Conservation (phyloP, 2,888 invertebrate species). For the Ceramica pisi region DNA sequence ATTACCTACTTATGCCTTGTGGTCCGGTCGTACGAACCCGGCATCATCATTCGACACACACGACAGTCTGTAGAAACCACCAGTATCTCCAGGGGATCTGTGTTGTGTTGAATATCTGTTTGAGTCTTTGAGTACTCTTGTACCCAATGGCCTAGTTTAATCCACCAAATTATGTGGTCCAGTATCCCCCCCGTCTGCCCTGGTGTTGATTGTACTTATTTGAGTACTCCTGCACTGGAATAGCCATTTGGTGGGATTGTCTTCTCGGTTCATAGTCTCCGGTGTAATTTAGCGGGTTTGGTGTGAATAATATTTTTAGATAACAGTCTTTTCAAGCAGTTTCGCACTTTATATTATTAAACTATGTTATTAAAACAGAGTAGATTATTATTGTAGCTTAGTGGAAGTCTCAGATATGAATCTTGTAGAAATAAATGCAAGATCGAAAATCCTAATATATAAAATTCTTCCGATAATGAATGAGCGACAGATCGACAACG, state of each 20-base stretch:
- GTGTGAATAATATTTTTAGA: background rate
- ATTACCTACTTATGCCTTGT: slow-evolving; percentile 70
- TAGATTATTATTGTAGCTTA: background rate
- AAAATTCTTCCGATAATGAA: no score
- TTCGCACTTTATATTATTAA: no score
- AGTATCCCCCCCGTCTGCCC: background rate
- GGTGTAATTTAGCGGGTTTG: background rate
- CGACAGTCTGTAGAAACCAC: slow-evolving; percentile 20
- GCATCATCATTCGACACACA: slow-evolving; percentile 53
- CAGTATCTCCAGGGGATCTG: background rate
- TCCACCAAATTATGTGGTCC: slow-evolving; percentile 4
- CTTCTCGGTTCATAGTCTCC: background rate
- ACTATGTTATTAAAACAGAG: no score
- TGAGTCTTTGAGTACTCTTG: slow-evolving; percentile 14
- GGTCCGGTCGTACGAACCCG: slow-evolving; percentile 29
- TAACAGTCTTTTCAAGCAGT: background rate
- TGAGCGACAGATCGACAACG: no score
- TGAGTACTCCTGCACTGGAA: background rate
- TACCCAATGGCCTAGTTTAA: slow-evolving; percentile 22
- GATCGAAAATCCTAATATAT: no score
- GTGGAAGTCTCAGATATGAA: background rate
- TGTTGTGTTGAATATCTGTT: slow-evolving; percentile 15
- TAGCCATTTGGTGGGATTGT: background rate
- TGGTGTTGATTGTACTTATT: background rate
- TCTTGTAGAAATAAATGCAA: no score